Evolutionary conservation across 2,888 invertebrate genomes (phyloP), one percentile per base, ranked within the genome.

Genomic region (Arrhopalites spinosus): DNA sequence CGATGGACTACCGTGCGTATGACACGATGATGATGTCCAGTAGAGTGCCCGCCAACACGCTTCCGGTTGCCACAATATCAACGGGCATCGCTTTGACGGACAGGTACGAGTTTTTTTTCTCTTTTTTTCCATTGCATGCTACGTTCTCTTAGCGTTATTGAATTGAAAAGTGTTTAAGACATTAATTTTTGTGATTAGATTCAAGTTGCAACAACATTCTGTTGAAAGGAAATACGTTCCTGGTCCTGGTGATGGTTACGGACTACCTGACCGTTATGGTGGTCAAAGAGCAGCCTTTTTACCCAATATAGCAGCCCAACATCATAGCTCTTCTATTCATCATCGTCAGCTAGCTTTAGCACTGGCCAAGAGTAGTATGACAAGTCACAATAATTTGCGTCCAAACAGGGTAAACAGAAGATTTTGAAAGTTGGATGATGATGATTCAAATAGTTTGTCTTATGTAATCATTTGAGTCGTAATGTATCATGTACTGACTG

Each of bases 21-120:
- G 3, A 56, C 20, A 7, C 3, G 7, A 3, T 7, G 56, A 20
- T 56, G 20, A 56, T 56, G 56, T 8, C 23, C 7, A 20, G 23
- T 15, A 56, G 56, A 15, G 15, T 23, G 36, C 36, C 36, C 36
- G 30, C 30, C 59, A n/a, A 15, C 1, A 1, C 53, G 8, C 20
- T 53, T 2, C 67, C 70, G 15, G 72, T 71, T 23, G 29, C 77
- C 36, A 70, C 77, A 13, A 71, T 72, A n/a, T 67, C 75, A 17
- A 77, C 77, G 0, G 77, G 77, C 27, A 71, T 77, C 59, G 53
- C 77, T 0, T 72, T 77, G 61, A 71, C 74, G 8, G 74, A 77
- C 23, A 74, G 77, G 77, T 77, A 23, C 20, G 30, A 23, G 27
- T 61, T 29, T 27, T 27, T 11, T 27, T 27, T 15, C 23, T 11